Conservation (phyloP, 2,888 invertebrate species). For the Polydrusus cervinus region DNA sequence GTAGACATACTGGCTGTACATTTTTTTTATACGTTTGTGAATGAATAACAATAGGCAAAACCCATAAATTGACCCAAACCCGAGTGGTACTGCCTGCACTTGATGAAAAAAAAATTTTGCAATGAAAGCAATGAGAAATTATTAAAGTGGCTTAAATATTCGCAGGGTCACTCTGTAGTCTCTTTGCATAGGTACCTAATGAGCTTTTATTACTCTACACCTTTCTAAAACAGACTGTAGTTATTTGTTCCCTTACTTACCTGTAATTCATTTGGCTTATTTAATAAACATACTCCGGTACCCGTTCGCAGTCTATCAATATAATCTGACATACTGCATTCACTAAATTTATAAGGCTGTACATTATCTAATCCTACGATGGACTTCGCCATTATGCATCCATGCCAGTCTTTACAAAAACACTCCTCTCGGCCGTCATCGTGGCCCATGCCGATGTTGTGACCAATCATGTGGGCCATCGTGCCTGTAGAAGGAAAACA, state of each 20-base stretch:
- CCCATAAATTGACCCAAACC: too few species aligned
- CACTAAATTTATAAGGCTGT: constrained; percentile 97
- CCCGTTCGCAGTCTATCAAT: constrained; percentile 90
- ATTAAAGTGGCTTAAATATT: too few species aligned
- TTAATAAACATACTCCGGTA: constrained; percentile 92
- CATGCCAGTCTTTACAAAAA: constrained; percentile 95
- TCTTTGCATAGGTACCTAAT: too few species aligned
- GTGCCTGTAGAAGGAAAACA: constrained; percentile 75
- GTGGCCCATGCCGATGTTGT: constrained; percentile 97
- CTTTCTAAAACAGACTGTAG: too few species aligned
- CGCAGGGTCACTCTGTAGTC: too few species aligned
- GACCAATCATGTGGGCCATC: constrained; percentile 98
- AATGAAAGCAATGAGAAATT: too few species aligned
- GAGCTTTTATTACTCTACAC: too few species aligned
- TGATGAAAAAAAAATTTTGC: too few species aligned
- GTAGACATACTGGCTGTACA: too few species aligned
- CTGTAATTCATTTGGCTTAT: constrained; percentile 89
- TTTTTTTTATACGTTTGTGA: too few species aligned
- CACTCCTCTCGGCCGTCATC: constrained; percentile 92
- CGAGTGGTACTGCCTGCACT: too few species aligned
- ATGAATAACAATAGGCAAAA: too few species aligned
- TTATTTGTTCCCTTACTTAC: constrained; percentile 54
- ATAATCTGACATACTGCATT: constrained; percentile 94
- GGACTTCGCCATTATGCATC: constrained; percentile 95
- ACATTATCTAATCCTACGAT: constrained; percentile 93